Evolutionary conservation across 1,140 invertebrate genomes (phyloP).

Genomic region (Lepidurus packardi): DNA sequence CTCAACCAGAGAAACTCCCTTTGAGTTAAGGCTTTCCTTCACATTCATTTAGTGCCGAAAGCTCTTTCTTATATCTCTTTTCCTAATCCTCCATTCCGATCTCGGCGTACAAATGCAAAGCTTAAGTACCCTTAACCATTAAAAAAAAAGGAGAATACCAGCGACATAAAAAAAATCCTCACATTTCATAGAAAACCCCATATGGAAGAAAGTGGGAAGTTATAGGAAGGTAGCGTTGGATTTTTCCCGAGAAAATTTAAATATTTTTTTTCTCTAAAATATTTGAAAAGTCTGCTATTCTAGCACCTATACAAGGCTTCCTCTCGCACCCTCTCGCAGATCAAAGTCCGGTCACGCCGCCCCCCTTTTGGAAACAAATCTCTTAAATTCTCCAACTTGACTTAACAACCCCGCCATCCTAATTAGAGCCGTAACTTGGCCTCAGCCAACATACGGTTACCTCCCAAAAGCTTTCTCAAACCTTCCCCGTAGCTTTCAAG

Average conservation of each 20-base stretch:
- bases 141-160: background rate
- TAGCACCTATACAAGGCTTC: constrained; percentile 10
- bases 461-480: constrained; percentile 13
- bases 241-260: background rate
- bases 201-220: background rate
- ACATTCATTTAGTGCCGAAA: background rate
- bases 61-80: background rate
- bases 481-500: background rate
- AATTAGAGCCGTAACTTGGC: constrained; percentile 18
- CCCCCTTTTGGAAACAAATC: constrained; percentile 7
- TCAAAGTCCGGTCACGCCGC: background rate
- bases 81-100: constrained; percentile 13
- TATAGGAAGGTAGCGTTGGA: background rate
- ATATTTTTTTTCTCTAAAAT: constrained; percentile 9
- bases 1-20: background rate
- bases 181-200: background rate
- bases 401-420: constrained; percentile 5
- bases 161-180: background rate
- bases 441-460: background rate
- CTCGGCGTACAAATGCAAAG: background rate
- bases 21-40: background rate
- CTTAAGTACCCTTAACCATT: background rate
- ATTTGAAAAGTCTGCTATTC: background rate
- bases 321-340: background rate
- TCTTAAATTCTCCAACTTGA: background rate